Evolutionary conservation across 2,888 invertebrate species (phyloP), one percentile per base, ranked within the genome.

Genomic region (Zaprionus obscuricornis): DNA sequence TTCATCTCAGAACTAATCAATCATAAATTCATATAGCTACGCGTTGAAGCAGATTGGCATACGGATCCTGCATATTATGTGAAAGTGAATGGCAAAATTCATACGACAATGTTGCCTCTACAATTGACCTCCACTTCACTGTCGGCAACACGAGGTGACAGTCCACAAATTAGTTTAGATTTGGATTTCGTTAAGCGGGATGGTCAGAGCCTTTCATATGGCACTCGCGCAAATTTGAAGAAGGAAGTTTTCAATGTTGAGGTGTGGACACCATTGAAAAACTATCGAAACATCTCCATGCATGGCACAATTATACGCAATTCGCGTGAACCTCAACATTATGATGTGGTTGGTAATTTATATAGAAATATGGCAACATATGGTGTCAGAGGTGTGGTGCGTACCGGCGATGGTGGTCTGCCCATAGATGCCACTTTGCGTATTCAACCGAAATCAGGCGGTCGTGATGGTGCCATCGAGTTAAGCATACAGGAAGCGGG

Each of bases 11-110:
- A 5, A 0, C 0, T 1, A 17, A 3, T 8, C 6, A 5, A 5
- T 37, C 0, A 2, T 5, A 1, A 2, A 0, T 3, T 1, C 6
- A 5, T 22, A 1, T 31, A 89, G 89, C 59, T 90, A 1, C 77
- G 81, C 51, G 81, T 88, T 3, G 73, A 85, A 37, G 67, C 87
- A 3, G 89, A 90, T 1, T 93, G 93, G 93, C 91, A 92, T 0
- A 90, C 91, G 0, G 86, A 91, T 1, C 89, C 91, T 0, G 75
- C 85, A 3, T 89, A 90, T 2, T 89, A 91, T 74, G 78, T 93
- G 0, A 91, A 91, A 14, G 90, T 91, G 46, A 91, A 91, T 64
- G 91, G 87, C 4, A 87, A 75, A 51, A 65, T 90, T 0, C 57
- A 67, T 0, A 90, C 90, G 1, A 89, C 88, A 1, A 87, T 90